Percentiles rank a stretch among this genome's conserved stretches.
These are phyloP conservation scores for Capreolus pygargus DNA, from an alignment of 2,113 vertebrate genomes.

Conservation along the genomic window DNA sequence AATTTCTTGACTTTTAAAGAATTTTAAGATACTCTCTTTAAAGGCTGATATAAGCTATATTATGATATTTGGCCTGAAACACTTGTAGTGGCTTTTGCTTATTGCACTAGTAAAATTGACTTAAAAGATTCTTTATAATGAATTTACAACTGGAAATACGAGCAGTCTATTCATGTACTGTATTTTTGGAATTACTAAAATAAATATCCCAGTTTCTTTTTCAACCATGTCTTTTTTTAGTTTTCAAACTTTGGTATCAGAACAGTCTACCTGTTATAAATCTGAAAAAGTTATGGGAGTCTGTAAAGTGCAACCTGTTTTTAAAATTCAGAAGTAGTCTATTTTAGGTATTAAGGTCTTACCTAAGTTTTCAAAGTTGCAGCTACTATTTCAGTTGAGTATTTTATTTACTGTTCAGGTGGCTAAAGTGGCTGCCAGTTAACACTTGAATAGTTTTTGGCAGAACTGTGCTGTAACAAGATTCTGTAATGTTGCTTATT, in stretches of 20 bases:
- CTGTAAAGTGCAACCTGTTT: not conserved
- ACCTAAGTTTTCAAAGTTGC: conserved; percentile 17
- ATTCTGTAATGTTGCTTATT: conserved; percentile 16
- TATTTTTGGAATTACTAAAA: conserved; percentile 21
- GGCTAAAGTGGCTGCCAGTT: no score
- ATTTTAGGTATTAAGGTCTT: conserved; percentile 1
- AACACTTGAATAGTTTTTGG: not conserved
- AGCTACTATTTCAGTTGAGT: not conserved
- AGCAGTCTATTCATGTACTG: not conserved
- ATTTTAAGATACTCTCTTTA: not conserved
- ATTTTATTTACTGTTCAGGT: not conserved
- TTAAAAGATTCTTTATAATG: not conserved
- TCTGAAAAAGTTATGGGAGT: not conserved
- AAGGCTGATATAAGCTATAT: not conserved
- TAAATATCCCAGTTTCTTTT: not conserved
- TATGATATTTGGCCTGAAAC: not conserved
- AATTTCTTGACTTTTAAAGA: not conserved
- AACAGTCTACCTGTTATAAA: not conserved
- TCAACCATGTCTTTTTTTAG: not conserved
- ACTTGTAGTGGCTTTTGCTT: not conserved
- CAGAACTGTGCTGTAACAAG: not conserved
- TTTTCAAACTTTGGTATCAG: not conserved
- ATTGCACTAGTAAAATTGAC: not conserved
- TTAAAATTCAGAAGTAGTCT: conserved; percentile 12
- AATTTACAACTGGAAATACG: not conserved